These are phyloP conservation scores for Idris sp. DNA, from an alignment of 1,140 invertebrate species.

Conservation along the genomic window DNA sequence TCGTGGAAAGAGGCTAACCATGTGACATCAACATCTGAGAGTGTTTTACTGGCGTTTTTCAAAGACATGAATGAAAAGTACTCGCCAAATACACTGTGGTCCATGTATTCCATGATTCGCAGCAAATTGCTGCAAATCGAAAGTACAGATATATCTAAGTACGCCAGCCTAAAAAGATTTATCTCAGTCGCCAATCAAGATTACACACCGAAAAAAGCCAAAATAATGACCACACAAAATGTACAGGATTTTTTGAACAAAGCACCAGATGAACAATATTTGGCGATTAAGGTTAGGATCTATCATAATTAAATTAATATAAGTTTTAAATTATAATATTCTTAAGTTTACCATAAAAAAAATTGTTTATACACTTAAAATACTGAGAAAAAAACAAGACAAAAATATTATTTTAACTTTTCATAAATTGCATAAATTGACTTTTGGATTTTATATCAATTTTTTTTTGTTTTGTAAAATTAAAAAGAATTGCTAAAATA, in stretches of 20 bases:
- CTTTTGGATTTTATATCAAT: too few species aligned
- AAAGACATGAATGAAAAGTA: background rate
- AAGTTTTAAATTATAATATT: too few species aligned
- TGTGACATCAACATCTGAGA: background rate
- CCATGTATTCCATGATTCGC: background rate
- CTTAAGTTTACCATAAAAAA: too few species aligned
- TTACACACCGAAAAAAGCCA: background rate
- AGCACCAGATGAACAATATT: background rate
- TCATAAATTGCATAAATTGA: too few species aligned
- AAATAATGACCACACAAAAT: background rate
- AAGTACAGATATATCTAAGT: background rate
- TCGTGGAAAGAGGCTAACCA: background rate
- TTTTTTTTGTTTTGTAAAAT: too few species aligned
- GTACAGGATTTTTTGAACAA: background rate
- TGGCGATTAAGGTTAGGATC: background rate
- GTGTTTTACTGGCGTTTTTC: background rate
- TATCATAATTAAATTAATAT: too few species aligned
- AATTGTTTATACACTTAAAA: too few species aligned
- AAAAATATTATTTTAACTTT: too few species aligned
- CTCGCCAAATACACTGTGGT: background rate
- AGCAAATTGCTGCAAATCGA: background rate
- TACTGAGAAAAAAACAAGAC: too few species aligned
- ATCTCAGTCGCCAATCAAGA: background rate
- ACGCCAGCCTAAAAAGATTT: background rate
- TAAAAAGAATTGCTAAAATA: too few species aligned